These are phyloP conservation scores for Spatula versicolor DNA, from an alignment of 2,797 vertebrate species.

Conservation along the genomic window DNA sequence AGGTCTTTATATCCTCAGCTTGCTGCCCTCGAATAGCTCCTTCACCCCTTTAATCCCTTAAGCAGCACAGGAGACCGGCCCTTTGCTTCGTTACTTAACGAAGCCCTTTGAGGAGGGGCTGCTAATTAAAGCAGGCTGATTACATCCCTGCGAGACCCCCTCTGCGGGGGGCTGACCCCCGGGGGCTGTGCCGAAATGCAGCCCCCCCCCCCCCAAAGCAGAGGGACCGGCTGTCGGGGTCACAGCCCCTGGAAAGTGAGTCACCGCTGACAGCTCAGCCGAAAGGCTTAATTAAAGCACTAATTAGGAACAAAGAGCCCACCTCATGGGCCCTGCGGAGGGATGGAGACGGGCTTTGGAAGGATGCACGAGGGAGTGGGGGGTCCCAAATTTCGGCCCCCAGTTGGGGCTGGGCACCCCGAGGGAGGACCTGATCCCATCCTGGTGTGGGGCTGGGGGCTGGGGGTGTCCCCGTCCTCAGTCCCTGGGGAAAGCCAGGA, in stretches of 20 bases:
- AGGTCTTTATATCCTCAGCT: neutral
- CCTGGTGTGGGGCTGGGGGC: neutral
- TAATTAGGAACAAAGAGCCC: neutral
- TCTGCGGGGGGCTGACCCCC: accelerated
- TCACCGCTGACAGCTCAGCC: neutral
- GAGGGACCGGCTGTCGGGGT: neutral
- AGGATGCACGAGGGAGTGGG: neutral
- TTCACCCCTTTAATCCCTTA: conserved; percentile 48
- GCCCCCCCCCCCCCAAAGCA: neutral
- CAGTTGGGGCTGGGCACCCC: neutral
- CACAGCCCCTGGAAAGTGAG: conserved; percentile 41
- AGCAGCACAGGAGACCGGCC: neutral
- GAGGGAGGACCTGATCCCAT: accelerated
- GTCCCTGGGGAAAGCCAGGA: neutral
- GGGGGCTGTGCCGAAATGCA: accelerated
- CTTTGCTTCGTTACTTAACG: neutral
- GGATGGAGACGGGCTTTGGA: neutral
- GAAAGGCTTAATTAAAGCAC: conserved; percentile 33
- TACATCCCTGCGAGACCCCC: neutral
- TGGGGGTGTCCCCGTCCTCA: neutral
- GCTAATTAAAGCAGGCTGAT: neutral
- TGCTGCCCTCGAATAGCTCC: neutral
- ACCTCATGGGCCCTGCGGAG: neutral
- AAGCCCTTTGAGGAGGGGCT: neutral
- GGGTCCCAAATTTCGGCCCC: neutral